Evolutionary conservation across 2,113 vertebrate species (phyloP).

Genomic region (Corydoras sp.): DNA sequence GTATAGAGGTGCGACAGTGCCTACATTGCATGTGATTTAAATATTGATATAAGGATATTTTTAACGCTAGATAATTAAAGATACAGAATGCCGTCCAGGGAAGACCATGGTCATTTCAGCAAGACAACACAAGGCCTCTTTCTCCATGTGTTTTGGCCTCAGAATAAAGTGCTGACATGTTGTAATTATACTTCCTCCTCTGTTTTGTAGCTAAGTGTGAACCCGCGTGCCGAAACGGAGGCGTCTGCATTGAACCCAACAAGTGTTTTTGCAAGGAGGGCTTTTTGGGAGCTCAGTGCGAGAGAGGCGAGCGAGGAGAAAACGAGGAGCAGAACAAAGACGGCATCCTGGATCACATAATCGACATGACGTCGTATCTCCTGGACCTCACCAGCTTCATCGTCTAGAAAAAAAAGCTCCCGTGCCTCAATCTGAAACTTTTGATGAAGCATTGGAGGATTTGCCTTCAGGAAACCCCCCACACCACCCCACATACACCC

Average conservation of each 20-base stretch:
- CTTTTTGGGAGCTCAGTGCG: constrained; percentile 64
- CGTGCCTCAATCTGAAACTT: constrained; percentile 39
- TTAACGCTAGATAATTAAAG: no score
- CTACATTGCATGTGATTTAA: no score
- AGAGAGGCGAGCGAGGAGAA: constrained; percentile 81
- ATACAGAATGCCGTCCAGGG: no score
- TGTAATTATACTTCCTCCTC: neutral
- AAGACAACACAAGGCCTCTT: no score
- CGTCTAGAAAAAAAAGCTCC: constrained; percentile 72
- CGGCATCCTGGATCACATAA: constrained; percentile 95
- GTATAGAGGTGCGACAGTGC: no score
- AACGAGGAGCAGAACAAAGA: constrained; percentile 85
- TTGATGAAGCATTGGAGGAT: constrained; percentile 22
- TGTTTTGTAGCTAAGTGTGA: constrained; percentile 84
- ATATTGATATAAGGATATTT: no score
- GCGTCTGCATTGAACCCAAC: constrained; percentile 89
- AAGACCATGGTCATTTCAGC: no score
- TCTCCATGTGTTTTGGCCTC: no score
- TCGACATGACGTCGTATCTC: constrained; percentile 96
- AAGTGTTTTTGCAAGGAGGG: constrained; percentile 92
- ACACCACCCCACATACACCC: no score
- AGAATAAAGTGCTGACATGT: neutral
- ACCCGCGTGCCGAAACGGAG: constrained; percentile 86
- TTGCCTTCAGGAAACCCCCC: constrained; percentile 33
- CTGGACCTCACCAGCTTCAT: constrained; percentile 96